Base-by-base conservation (phyloP, 64 coral and sea anemone species). In the Stichodactyla mertensii region DNA sequence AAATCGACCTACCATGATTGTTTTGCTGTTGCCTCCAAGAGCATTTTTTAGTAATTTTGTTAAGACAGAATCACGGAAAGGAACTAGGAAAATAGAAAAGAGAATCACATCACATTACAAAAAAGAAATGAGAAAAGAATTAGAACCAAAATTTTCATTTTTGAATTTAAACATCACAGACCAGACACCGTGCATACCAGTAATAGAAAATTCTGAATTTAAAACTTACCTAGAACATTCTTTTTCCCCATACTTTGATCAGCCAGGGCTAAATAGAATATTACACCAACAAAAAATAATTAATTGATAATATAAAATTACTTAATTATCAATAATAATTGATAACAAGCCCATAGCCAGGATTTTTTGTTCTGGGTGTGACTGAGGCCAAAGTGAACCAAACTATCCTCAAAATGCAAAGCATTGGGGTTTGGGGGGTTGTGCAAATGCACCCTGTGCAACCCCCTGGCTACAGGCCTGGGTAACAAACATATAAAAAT, bases 41-140 rank as follows among this genome's bases (percentile, higher is more conserved):
- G 95, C 95, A 79, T 97, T 97, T 86, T 97, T 97, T 4, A 97
- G 92, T 13, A 97, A 61, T 57, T 91, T 97, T 55, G 95, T 97
- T 36, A 97, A 86, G 16, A 97, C 95, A 56, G 95, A 97, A 71
- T 97, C 95, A 61, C 95, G 95, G 45, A 91, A 97, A 16, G 95
- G 95, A 86, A 97, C 95, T 97, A 57, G 15, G 79, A 85, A 14
- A 71, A 52, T 45, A 90, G 64, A 9, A 57, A 52, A 26, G 52
- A 86, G 58, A 64, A 12, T 4, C 55, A 14, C 10, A 52, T 82
- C 3, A 28, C 4, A 12, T 74, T 27, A 74, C 0, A 59, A 59
- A 45, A 45, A 2, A 45, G 36, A 45, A 45, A 45, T 45, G 3
- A 45, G 36, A 45, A 45, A 45, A 45, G 3, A 45, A 45, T 3